Conservation (phyloP, 2,888 invertebrate genomes). For the Terebella lapidaria region DNA sequence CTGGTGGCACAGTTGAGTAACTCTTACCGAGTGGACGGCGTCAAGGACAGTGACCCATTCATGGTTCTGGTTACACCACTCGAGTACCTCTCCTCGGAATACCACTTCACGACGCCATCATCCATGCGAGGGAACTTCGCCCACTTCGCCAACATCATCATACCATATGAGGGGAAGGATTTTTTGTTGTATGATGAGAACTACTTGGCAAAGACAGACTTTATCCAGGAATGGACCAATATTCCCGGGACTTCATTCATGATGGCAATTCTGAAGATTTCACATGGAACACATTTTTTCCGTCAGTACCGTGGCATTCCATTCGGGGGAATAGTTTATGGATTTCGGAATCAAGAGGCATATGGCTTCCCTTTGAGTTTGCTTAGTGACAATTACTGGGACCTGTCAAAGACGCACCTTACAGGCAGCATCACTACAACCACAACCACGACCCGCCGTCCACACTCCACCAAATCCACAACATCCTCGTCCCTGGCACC, state of each 20-base stretch:
- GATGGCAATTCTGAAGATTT: not conserved
- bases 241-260: not conserved
- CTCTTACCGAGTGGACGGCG: constrained; percentile 22
- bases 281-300: not conserved
- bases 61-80: constrained; percentile 31
- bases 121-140: constrained; percentile 11
- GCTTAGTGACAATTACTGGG: not conserved
- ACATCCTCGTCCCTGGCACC: not conserved
- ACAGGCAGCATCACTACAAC: not conserved
- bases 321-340: not conserved
- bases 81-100: constrained; percentile 27
- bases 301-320: not conserved
- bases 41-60: constrained; percentile 34
- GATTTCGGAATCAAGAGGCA: not conserved
- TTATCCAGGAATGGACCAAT: not conserved
- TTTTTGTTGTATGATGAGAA: not conserved
- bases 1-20: not conserved
- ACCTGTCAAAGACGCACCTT: not conserved
- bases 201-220: not conserved
- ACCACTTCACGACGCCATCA: constrained; percentile 31
- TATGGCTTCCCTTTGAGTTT: constrained; percentile 1
- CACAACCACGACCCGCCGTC: not conserved
- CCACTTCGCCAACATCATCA: constrained; percentile 15
- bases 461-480: not conserved
- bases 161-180: not conserved